Evolutionary conservation across 1,140 invertebrate genomes (phyloP).

Genomic region (Adoxophyes honmai): DNA sequence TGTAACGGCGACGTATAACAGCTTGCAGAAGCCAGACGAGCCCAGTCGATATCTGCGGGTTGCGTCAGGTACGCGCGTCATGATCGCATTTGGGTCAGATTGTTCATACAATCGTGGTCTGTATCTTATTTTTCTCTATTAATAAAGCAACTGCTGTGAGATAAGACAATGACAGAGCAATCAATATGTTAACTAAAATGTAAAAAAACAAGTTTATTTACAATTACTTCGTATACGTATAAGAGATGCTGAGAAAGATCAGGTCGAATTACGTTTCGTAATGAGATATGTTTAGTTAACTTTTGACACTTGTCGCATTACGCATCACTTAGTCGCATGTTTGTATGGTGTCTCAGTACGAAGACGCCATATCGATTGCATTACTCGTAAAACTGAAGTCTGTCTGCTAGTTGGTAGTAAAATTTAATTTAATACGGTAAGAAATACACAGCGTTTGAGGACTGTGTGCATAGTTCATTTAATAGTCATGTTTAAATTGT

Average conservation of each 20-base stretch:
- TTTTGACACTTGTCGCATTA: constrained; percentile 5
- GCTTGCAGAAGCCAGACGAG: constrained; percentile 18
- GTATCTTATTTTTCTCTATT: constrained; percentile 57
- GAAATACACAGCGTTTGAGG: background rate
- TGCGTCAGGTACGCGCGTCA: constrained; percentile 59
- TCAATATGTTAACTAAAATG: too few species aligned
- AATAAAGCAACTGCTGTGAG: constrained; percentile 36
- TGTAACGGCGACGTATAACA: background rate
- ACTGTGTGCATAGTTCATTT: background rate
- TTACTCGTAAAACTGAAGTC: constrained; percentile 3
- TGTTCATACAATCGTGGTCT: constrained; percentile 57
- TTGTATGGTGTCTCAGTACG: background rate
- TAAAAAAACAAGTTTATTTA: too few species aligned
- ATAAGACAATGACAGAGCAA: background rate
- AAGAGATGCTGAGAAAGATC: too few species aligned
- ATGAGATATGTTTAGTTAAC: background rate
- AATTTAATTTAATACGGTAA: constrained; percentile 5
- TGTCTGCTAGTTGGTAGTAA: constrained; percentile 12
- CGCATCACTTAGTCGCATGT: background rate
- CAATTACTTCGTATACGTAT: too few species aligned
- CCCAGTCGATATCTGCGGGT: constrained; percentile 29
- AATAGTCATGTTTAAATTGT: background rate
- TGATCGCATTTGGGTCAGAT: constrained; percentile 56
- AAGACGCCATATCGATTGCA: constrained; percentile 3
- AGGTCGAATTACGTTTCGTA: too few species aligned